A percentile compares a stretch with the other conserved stretches of the same genome.
Conservation (phyloP, 2,113 vertebrate species). For the Scatophagus argus region DNA sequence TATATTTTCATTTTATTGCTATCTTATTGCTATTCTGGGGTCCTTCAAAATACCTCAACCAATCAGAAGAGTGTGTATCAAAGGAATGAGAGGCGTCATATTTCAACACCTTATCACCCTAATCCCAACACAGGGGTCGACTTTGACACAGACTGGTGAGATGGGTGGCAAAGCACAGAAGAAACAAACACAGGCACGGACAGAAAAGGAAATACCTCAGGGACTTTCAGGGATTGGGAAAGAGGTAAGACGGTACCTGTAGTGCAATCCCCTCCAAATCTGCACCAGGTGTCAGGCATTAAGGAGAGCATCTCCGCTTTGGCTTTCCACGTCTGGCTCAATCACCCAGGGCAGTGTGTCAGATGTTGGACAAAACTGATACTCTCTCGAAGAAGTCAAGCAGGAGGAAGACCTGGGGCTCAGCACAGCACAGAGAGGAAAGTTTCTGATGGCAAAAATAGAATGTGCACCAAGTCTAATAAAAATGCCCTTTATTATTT, state of each 20-base stretch:
- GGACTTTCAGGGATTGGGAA: slow-evolving; percentile 76
- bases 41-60: slow-evolving; percentile 31
- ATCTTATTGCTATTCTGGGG: slow-evolving; percentile 10
- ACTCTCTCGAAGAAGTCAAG: slow-evolving; percentile 40
- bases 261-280: slow-evolving; percentile 78
- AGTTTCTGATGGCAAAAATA: slow-evolving; percentile 28
- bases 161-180: slow-evolving; percentile 71
- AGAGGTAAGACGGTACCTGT: slow-evolving; percentile 79
- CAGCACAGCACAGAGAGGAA: background rate
- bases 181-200: slow-evolving; percentile 73
- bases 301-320: slow-evolving; percentile 77
- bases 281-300: slow-evolving; percentile 82
- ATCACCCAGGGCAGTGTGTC: slow-evolving; percentile 77
- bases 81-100: slow-evolving; percentile 27
- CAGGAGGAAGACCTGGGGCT: slow-evolving; percentile 27
- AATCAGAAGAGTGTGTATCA: slow-evolving; percentile 49
- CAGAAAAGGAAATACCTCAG: slow-evolving; percentile 79
- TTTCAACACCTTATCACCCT: slow-evolving; percentile 53
- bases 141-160: slow-evolving; percentile 41
- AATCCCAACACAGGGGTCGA: slow-evolving; percentile 58
- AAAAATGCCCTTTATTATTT: slow-evolving; percentile 55
- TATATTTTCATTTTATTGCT: slow-evolving; percentile 40
- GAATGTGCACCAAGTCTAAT: slow-evolving; percentile 35
- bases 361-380: slow-evolving; percentile 72
- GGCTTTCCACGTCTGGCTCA: slow-evolving; percentile 76